These are phyloP conservation scores for Eupithecia subumbrata DNA, from an alignment of 2,888 invertebrate genomes.

Conservation along the genomic window DNA sequence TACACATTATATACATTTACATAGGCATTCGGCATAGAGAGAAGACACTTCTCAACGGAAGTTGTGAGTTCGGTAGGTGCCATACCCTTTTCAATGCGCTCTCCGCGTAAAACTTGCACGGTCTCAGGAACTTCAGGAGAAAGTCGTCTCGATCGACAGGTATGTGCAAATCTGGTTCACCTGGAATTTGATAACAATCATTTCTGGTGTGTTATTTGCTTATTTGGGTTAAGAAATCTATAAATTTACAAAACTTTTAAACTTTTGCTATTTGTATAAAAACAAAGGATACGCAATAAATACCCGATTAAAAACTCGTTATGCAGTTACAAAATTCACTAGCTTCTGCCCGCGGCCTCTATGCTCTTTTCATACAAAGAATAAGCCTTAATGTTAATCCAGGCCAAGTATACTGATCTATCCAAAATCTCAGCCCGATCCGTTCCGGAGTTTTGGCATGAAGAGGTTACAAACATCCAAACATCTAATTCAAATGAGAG, in stretches of 20 bases:
- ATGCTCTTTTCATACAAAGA: not conserved
- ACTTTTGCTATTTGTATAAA: not conserved
- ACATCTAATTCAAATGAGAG: no score
- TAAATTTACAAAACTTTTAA: not conserved
- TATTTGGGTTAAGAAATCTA: not conserved
- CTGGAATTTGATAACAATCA: constrained; percentile 71
- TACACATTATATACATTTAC: no score
- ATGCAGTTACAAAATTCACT: not conserved
- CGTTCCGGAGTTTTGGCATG: no score
- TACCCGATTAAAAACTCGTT: no score
- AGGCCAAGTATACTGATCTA: no score
- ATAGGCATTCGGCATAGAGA: no score
- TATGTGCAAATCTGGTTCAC: constrained; percentile 84
- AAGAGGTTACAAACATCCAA: no score
- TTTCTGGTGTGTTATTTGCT: not conserved
- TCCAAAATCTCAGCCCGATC: no score
- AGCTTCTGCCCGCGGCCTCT: not conserved
- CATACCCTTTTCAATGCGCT: constrained; percentile 90
- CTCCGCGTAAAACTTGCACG: constrained; percentile 93
- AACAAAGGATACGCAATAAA: no score
- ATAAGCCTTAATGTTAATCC: not conserved
- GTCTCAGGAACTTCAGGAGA: constrained; percentile 91
- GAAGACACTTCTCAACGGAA: no score
- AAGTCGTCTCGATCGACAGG: constrained; percentile 89
- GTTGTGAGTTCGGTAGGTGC: no score